A percentile compares a stretch with the other conserved stretches of the same genome.
phyloP scores from a whole-genome alignment of 2,113 vertebrate genomes.

The Nettapus auritus region DNA sequence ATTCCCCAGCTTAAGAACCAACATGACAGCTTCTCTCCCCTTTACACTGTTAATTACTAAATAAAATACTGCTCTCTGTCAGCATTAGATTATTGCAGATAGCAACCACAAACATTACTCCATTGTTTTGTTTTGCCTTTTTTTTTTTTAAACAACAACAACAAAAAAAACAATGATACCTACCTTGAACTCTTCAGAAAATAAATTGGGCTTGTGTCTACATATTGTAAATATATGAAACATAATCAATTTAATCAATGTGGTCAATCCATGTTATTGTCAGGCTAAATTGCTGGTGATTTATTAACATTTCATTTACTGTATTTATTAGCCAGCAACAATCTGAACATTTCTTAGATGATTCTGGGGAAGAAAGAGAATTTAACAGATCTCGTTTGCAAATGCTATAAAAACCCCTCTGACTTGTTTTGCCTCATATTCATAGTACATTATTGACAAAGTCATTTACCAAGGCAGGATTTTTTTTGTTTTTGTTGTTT shows the following conservation, averaged over 20 bases:
- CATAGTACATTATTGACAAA: not conserved
- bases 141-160: not conserved
- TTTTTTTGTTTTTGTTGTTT: not conserved
- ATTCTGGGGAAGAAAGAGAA: not conserved
- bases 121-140: constrained; percentile 58
- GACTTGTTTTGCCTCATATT: not conserved
- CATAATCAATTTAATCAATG: constrained; percentile 82
- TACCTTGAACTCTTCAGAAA: constrained; percentile 77
- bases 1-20: constrained; percentile 91
- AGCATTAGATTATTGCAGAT: constrained; percentile 85
- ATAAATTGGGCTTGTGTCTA: constrained; percentile 80
- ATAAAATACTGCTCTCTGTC: constrained; percentile 90
- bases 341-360: not conserved
- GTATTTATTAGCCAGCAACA: constrained; percentile 48
- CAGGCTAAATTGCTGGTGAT: constrained; percentile 76
- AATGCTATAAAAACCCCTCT: not conserved
- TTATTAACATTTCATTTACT: constrained; percentile 75
- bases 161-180: constrained; percentile 35
- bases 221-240: constrained; percentile 81
- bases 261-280: constrained; percentile 71
- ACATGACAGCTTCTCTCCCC: constrained; percentile 89
- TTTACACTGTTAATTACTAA: constrained; percentile 95
- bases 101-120: constrained; percentile 80
- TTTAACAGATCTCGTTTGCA: not conserved
- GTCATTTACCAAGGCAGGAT: not conserved